Evolutionary conservation across 2,113 vertebrate genomes (phyloP).

Genomic region (Nannospalax galili): DNA sequence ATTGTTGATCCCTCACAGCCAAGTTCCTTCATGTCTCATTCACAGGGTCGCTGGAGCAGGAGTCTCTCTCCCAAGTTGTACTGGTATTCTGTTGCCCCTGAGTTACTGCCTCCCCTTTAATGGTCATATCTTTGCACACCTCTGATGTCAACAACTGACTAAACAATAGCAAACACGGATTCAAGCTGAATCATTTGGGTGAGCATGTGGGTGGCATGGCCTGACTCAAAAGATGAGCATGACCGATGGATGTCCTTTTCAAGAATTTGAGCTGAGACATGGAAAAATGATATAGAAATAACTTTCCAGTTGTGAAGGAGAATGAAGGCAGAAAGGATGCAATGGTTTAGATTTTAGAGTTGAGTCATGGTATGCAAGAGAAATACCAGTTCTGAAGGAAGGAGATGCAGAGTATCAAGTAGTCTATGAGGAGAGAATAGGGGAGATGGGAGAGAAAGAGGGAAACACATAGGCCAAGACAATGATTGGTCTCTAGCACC

Average conservation of each 20-base stretch:
- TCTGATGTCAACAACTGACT: neutral
- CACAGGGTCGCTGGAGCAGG: neutral
- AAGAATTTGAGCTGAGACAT: neutral
- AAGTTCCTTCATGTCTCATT: neutral
- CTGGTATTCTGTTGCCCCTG: neutral
- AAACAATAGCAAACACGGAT: neutral
- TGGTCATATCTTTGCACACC: neutral
- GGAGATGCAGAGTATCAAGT: neutral
- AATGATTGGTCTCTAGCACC: neutral
- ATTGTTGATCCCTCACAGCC: neutral
- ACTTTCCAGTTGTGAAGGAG: conserved; percentile 26
- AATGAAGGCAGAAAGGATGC: neutral
- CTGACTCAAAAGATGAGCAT: neutral
- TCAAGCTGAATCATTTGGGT: neutral
- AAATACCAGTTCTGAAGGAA: neutral
- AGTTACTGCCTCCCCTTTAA: neutral
- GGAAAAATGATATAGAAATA: neutral
- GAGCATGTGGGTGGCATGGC: neutral
- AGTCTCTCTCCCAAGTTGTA: neutral
- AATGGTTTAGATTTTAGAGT: neutral
- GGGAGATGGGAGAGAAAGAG: neutral
- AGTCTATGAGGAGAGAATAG: neutral
- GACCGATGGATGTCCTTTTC: neutral
- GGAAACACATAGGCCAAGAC: neutral
- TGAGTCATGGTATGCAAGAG: neutral